Conservation (phyloP, 2,888 invertebrate genomes). For the Agrotis clavis region DNA sequence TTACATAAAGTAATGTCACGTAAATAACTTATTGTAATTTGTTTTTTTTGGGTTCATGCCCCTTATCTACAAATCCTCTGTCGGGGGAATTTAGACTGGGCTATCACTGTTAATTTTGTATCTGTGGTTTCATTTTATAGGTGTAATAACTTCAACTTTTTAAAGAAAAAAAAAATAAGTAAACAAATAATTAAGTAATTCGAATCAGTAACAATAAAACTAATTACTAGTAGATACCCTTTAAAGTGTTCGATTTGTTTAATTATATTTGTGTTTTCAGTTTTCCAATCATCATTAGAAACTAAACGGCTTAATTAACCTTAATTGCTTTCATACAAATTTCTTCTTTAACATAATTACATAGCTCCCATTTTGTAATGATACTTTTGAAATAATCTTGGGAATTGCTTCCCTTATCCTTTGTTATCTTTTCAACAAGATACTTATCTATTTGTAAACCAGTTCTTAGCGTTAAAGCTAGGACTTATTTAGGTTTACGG, state of each 20-base stretch:
- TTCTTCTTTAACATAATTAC: conserved; percentile 59
- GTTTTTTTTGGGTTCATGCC: no score
- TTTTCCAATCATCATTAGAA: conserved; percentile 56
- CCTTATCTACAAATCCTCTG: no score
- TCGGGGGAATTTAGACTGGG: no score
- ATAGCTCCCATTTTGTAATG: conserved; percentile 48
- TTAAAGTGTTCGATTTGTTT: conserved; percentile 31
- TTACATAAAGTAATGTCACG: no score
- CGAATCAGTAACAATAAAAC: neutral
- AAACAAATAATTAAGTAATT: neutral
- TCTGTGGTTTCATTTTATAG: no score
- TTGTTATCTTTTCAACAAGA: conserved; percentile 53
- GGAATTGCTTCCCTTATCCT: conserved; percentile 55
- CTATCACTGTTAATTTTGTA: no score
- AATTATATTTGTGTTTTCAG: conserved; percentile 34
- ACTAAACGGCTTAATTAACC: conserved; percentile 51
- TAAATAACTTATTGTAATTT: no score
- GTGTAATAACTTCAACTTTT: no score
- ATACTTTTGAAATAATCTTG: conserved; percentile 48
- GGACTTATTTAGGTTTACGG: conserved; percentile 25
- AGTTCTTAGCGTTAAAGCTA: conserved; percentile 40
- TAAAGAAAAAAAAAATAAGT: accelerated
- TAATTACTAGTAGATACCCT: neutral
- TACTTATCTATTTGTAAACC: conserved; percentile 54
- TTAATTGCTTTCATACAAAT: conserved; percentile 60